These are phyloP conservation scores for Napeogenes sylphis DNA, from an alignment of 2,888 invertebrate genomes.

Conservation along the genomic window DNA sequence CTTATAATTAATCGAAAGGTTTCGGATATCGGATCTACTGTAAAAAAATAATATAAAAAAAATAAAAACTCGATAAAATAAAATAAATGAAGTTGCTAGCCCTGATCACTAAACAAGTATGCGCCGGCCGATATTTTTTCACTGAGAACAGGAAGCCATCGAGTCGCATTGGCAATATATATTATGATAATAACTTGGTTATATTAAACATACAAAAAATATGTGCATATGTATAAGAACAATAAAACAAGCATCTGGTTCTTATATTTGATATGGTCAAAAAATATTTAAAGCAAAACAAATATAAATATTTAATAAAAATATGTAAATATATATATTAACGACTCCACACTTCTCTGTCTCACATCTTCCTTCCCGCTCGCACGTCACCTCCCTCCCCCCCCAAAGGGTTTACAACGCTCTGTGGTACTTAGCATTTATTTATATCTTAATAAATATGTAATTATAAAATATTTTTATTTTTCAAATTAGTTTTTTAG, in stretches of 20 bases:
- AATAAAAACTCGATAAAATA: neutral
- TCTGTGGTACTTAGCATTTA: constrained; percentile 43
- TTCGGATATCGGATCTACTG: no score
- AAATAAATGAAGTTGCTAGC: constrained; percentile 42
- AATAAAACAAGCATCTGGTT: neutral
- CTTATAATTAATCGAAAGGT: no score
- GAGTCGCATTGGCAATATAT: constrained; percentile 47
- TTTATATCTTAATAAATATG: constrained; percentile 11
- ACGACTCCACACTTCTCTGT: constrained; percentile 44
- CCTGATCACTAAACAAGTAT: constrained; percentile 61
- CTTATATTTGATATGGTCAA: neutral
- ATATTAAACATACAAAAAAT: constrained; percentile 5
- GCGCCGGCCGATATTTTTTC: constrained; percentile 75
- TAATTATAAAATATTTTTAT: constrained; percentile 3
- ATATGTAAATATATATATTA: constrained; percentile 7
- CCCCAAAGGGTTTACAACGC: constrained; percentile 53
- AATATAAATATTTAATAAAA: neutral
- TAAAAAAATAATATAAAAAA: constrained; percentile 53
- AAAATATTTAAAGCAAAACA: neutral
- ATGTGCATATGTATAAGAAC: neutral
- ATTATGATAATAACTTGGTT: constrained; percentile 24
- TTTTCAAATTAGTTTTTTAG: no score
- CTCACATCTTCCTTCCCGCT: constrained; percentile 49
- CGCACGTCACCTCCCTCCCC: constrained; percentile 44
- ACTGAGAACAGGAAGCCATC: constrained; percentile 47